A percentile compares a stretch with the other conserved stretches of the same genome.
Evolutionary conservation across 2,888 invertebrate genomes (phyloP).

Genomic region (Dicyrtomina minuta): DNA sequence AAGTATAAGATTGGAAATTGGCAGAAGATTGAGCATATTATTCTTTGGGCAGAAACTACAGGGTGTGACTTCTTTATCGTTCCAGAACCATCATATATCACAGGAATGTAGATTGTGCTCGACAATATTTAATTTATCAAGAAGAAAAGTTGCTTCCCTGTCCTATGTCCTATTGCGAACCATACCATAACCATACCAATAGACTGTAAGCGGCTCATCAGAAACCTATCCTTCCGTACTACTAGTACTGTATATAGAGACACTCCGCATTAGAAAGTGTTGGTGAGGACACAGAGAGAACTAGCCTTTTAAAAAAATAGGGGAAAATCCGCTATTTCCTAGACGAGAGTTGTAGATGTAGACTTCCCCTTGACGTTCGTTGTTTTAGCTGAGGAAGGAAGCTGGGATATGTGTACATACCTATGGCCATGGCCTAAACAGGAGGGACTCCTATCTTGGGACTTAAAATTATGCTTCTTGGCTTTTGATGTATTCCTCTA

Average conservation of each 20-base stretch:
- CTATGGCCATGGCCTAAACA: background rate
- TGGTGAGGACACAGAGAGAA: too few relatives aligned
- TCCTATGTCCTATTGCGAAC: too few relatives aligned
- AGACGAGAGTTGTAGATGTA: too few relatives aligned
- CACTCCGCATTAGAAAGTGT: too few relatives aligned
- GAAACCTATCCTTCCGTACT: too few relatives aligned
- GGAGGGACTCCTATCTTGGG: background rate
- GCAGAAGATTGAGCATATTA: conserved; percentile 34
- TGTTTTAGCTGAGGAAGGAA: background rate
- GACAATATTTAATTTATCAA: conserved; percentile 43
- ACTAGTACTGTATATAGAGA: too few relatives aligned
- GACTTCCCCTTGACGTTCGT: too few relatives aligned
- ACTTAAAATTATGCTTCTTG: background rate
- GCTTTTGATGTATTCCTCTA: conserved; percentile 37
- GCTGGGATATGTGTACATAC: too few relatives aligned
- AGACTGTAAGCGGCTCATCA: too few relatives aligned
- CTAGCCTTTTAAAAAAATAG: too few relatives aligned
- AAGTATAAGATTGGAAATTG: conserved; percentile 35
- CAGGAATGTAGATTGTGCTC: conserved; percentile 43
- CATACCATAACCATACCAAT: too few relatives aligned
- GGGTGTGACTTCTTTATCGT: conserved; percentile 44
- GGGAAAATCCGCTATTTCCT: too few relatives aligned
- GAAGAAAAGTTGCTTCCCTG: background rate
- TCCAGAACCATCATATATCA: conserved; percentile 40
- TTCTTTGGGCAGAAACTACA: conserved; percentile 28